These are phyloP conservation scores for Pantherophis guttatus DNA, from an alignment of 2,113 vertebrate species.

Conservation along the genomic window DNA sequence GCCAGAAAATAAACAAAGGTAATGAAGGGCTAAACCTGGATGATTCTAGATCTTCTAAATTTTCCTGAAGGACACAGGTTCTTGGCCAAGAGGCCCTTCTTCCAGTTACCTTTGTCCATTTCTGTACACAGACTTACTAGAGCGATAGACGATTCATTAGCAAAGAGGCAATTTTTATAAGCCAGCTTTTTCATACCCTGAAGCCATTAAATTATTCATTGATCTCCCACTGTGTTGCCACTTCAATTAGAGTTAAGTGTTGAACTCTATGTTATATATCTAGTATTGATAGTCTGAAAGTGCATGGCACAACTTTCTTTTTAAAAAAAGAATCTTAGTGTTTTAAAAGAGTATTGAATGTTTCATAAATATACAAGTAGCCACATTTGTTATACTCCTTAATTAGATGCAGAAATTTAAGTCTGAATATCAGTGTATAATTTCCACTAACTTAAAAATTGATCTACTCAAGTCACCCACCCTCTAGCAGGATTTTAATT, in stretches of 20 bases:
- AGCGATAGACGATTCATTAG: constrained; percentile 51
- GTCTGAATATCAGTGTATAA: constrained; percentile 59
- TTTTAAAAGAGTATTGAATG: constrained; percentile 48
- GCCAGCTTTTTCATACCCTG: constrained; percentile 39
- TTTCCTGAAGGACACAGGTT: neutral
- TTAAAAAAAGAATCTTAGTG: constrained; percentile 19
- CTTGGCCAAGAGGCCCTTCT: neutral
- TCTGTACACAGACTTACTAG: neutral
- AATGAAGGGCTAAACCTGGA: neutral
- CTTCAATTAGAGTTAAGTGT: constrained; percentile 62
- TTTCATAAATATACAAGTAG: constrained; percentile 65
- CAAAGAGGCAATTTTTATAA: constrained; percentile 55
- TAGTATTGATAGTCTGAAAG: constrained; percentile 49
- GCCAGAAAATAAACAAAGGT: neutral
- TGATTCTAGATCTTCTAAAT: neutral
- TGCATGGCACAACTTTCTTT: constrained; percentile 34
- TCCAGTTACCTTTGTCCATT: neutral
- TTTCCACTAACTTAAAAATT: constrained; percentile 66
- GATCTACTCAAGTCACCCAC: constrained; percentile 58
- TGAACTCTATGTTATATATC: constrained; percentile 49
- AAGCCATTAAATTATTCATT: constrained; percentile 44
- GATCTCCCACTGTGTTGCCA: constrained; percentile 34
- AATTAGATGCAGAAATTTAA: constrained; percentile 58
- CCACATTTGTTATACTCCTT: constrained; percentile 59
- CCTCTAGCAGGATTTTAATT: constrained; percentile 67